Base-by-base conservation (phyloP, 2,888 invertebrate genomes). In the Andricus quercusramuli region DNA sequence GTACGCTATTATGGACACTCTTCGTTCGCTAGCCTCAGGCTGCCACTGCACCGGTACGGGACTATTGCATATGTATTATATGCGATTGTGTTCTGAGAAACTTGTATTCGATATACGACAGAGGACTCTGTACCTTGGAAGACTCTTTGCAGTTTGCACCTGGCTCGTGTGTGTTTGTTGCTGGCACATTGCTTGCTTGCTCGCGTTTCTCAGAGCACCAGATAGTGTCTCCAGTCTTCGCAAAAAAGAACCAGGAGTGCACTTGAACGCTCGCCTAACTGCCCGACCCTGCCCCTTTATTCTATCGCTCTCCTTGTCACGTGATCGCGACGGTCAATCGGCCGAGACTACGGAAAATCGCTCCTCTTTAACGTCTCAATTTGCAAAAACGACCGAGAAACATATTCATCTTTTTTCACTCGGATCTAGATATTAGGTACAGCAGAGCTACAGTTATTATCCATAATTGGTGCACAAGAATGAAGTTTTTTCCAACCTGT, bases 1-100 rank as follows among this genome's bases (percentile, higher is more conserved):
- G 91, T 88, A 89, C 89, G 83, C 82, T 85, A 84, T 83, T 82
- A 84, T 86, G 89, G 87, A 88, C 89, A 88, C 88, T 88, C 74
- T 74, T 74, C 88, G 87, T 88, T 89, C 88, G 86, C 85, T 84
- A 86, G 85, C 84, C 81, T 86, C 84, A 84, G 83, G 86, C 56
- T 56, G 56, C 56, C 56, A 56, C n/a, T 11, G 56, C 74, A 74
- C 74, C 32, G 74, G 74, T 74, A 56, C 85, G 83, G 84, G 87
- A 87, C 92, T 91, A 89, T 90, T 91, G 91, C 91, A 91, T 91
- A 92, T 92, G 91, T 91, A 91, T 91, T 91, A 92, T 91, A 90
- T 90, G 91, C 92, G 91, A 92, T 92, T 92, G 92, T 92, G 90
- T 92, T 92, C 92, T 90, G 86, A 92, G 92, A 92, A 92, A 89